Evolutionary conservation across 2,113 vertebrate species (phyloP).

Genomic region (Muntiacus muntjak): DNA sequence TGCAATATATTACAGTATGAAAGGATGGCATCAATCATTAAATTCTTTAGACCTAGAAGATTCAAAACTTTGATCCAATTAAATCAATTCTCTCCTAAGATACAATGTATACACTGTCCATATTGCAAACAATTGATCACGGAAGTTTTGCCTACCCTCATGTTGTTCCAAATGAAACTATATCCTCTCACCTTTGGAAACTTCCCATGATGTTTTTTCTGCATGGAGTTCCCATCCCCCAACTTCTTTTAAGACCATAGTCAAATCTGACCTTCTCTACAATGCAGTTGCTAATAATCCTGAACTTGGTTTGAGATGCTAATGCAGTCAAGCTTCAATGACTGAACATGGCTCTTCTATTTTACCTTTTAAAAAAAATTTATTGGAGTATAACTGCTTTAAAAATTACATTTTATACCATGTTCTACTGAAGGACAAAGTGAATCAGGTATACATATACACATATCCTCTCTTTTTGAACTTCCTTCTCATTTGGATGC

Average conservation of each 20-base stretch:
- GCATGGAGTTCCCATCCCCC: not conserved
- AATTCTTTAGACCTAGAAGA: not conserved
- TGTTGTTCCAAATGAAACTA: not conserved
- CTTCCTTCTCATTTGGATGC: not conserved
- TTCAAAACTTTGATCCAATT: not conserved
- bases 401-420: not conserved
- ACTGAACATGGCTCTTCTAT: not conserved
- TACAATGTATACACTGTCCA: not conserved
- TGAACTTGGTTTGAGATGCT: not conserved
- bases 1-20: not conserved
- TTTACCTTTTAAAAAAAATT: not conserved
- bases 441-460: not conserved
- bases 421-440: not conserved
- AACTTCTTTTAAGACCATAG: not conserved
- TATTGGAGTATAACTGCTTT: not conserved
- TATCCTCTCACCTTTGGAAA: not conserved
- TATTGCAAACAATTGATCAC: not conserved
- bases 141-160: not conserved
- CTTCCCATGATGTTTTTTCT: not conserved
- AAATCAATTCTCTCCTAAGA: not conserved
- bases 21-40: not conserved
- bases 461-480: not conserved
- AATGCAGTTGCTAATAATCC: not conserved
- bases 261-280: not conserved
- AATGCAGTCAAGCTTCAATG: not conserved